Evolutionary conservation across 1,140 invertebrate species (phyloP), one percentile per base, ranked within the genome.

Genomic region (Drosophila bifasciata): DNA sequence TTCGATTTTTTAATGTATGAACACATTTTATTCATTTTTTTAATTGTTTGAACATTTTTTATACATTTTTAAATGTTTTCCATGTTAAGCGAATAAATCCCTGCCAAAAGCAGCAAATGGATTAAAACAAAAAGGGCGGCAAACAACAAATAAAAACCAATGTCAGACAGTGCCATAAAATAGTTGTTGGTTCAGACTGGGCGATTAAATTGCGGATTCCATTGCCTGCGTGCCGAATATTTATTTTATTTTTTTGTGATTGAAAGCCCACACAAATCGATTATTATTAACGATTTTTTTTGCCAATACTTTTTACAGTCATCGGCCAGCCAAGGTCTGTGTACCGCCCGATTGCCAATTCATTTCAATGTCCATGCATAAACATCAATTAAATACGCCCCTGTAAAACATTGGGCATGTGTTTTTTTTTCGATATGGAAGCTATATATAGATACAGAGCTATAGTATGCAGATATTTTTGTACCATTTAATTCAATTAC

Each of bases 221-320:
- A 23, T 44, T 25, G 45, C 66, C 41, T 43, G 15, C n/a, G 51
- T 66, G 57, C 49, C 60, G 66, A 60, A 45, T 66, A 21, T 58
- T 61, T 40, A 16, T 68, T 36, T 51, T 73, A 79, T 62, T 64
- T 66, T 60, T 73, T 79, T 63, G n/a, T 88, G 76, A 81, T 85
- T 85, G 77, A 67, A 81, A 66, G 59, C 50, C 58, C 70, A 79
- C 77, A 60, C 83, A 79, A 83, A 86, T 86, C 84, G 83, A 89
- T 86, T 83, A 86, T 78, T 83, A 80, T 83, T 78, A 88, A 83
- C 78, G 59, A 70, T 81, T 81, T 85, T 81, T 85, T 79, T 85
- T 77, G 43, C 53, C 77, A 80, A 73, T 68, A 40, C 57, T 67
- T 81, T 81, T 36, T 51, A 43, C n/a, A 21, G 17, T 40, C n/a